Conservation (phyloP, 1,140 invertebrate species). For the Lordiphosa mommai region DNA sequence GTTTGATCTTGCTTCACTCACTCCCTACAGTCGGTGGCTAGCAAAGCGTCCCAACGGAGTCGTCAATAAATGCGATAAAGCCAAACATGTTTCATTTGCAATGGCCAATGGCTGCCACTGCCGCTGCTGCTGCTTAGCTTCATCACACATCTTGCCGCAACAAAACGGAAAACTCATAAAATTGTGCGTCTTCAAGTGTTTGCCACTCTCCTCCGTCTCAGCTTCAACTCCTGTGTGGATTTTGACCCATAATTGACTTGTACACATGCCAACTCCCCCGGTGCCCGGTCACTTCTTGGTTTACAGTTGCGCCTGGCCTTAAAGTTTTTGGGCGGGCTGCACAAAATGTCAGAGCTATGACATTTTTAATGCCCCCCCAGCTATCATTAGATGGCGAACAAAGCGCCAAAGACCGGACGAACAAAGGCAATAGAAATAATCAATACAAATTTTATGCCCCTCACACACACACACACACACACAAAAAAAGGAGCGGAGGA, state of each 20-base stretch:
- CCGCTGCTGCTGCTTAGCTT: constrained; percentile 7
- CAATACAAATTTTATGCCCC: constrained; percentile 72
- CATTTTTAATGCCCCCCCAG: constrained; percentile 75
- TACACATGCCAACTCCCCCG: constrained; percentile 70
- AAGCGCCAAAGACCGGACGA: constrained; percentile 49
- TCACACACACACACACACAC: constrained; percentile 24
- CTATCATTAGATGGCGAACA: constrained; percentile 73
- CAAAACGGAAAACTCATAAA: constrained; percentile 51
- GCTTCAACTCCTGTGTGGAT: constrained; percentile 63
- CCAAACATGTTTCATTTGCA: constrained; percentile 77
- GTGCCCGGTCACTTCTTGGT: constrained; percentile 14
- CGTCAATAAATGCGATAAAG: constrained; percentile 77
- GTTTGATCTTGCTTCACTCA: constrained; percentile 60
- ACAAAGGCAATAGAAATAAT: constrained; percentile 77
- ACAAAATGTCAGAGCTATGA: constrained; percentile 41
- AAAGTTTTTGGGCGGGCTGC: constrained; percentile 16
- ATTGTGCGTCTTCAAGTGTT: constrained; percentile 62
- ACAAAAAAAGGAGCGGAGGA: constrained; percentile 4
- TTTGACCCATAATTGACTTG: constrained; percentile 76
- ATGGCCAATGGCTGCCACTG: constrained; percentile 38
- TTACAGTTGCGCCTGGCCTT: constrained; percentile 43
- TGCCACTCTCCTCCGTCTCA: constrained; percentile 27
- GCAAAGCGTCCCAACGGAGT: constrained; percentile 70
- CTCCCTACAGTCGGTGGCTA: constrained; percentile 24
- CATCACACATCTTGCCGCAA: constrained; percentile 14